Conservation (phyloP, 2,888 invertebrate genomes). For the Calephelis perditalis region DNA sequence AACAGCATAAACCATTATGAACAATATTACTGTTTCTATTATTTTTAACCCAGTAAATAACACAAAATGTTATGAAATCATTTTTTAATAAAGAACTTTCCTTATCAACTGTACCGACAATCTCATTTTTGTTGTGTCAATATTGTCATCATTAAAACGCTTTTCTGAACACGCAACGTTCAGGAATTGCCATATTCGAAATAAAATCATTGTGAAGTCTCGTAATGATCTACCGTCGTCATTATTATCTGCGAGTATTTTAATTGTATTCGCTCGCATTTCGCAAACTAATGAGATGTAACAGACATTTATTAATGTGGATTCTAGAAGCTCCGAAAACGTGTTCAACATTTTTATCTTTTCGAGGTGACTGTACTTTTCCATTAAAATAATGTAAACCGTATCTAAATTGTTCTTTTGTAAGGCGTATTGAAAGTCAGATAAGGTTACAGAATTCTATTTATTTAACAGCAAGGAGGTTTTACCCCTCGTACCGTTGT, state of each 20-base stretch:
- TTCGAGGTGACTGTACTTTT: no score
- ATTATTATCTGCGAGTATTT: conserved; percentile 26
- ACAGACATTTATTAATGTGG: conserved; percentile 20
- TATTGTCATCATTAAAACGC: conserved; percentile 11
- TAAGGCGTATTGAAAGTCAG: no score
- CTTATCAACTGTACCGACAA: background rate
- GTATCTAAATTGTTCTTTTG: background rate
- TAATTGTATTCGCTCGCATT: conserved; percentile 26
- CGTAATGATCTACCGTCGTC: conserved; percentile 19
- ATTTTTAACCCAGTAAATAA: no score
- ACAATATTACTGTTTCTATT: no score
- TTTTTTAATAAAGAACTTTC: no score
- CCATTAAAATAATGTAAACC: no score
- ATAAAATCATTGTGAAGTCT: conserved; percentile 24
- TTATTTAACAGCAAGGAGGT: no score
- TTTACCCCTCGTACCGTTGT: no score
- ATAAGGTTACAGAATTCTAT: no score
- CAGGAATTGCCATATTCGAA: conserved; percentile 14
- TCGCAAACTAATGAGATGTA: conserved; percentile 25
- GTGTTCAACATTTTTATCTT: conserved; percentile 13
- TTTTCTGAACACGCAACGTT: conserved; percentile 6
- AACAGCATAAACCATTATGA: no score
- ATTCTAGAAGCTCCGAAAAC: conserved; percentile 6
- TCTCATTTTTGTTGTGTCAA: conserved; percentile 11
- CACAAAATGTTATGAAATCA: no score